Evolutionary conservation across 1,140 invertebrate species (phyloP).

Genomic region (Apis dorsata): DNA sequence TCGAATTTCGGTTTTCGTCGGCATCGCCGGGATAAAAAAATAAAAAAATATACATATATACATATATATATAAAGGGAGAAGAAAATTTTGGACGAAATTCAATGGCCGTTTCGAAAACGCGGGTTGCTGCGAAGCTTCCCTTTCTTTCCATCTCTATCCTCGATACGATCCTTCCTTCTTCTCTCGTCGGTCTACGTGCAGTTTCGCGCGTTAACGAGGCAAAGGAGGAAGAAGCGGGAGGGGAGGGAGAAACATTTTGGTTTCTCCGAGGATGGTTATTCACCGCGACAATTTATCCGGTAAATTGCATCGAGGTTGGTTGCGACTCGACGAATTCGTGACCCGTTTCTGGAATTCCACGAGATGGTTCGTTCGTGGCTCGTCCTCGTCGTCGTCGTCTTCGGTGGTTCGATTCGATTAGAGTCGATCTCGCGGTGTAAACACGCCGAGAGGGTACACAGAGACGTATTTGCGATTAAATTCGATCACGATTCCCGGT

Average conservation of each 20-base stretch:
- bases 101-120: too few relatives aligned
- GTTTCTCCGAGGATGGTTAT: constrained; percentile 34
- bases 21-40: not conserved
- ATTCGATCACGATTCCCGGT: constrained; percentile 72
- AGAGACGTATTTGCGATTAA: constrained; percentile 73
- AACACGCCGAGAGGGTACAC: constrained; percentile 60
- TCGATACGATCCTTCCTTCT: not conserved
- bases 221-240: not conserved
- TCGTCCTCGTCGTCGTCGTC: not conserved
- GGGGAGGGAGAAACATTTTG: constrained; percentile 1
- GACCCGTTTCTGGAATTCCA: constrained; percentile 37
- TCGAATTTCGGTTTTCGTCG: constrained; percentile 29
- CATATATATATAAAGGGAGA: too few relatives aligned
- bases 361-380: constrained; percentile 14
- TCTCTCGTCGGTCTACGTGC: not conserved
- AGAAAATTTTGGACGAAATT: too few relatives aligned
- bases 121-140: constrained; percentile 59
- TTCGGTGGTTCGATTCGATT: constrained; percentile 57
- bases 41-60: not conserved
- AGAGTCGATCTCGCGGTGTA: constrained; percentile 62
- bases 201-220: not conserved
- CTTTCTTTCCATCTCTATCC: constrained; percentile 55
- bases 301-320: constrained; percentile 39
- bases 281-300: constrained; percentile 49
- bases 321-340: constrained; percentile 35